phyloP scores from a whole-genome alignment of 1,140 invertebrate genomes.

The Lanistes nyassanus region DNA sequence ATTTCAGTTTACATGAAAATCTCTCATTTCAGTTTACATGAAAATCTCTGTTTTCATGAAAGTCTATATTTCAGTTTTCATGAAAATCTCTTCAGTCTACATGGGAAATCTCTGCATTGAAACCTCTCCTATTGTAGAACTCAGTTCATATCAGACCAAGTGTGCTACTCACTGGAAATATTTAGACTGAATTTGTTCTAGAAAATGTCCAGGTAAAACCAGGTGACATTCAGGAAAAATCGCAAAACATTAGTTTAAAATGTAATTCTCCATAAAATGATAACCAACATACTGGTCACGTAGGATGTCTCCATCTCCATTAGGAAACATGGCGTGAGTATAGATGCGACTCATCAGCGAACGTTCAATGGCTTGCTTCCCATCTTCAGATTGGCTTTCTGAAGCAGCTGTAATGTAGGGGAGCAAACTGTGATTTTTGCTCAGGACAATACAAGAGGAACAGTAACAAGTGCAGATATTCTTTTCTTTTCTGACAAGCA shows the following conservation, averaged over 20 bases:
- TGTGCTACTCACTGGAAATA: neutral
- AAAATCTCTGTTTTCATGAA: too few species aligned
- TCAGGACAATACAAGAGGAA: neutral
- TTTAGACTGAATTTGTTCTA: neutral
- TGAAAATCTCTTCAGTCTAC: too few species aligned
- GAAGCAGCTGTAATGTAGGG: slow-evolving; percentile 73
- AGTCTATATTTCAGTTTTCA: too few species aligned
- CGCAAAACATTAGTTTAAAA: neutral
- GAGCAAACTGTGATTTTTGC: neutral
- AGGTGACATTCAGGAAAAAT: neutral
- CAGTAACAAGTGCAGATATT: too few species aligned
- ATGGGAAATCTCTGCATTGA: neutral
- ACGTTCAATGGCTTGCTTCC: slow-evolving; percentile 70
- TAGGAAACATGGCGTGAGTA: slow-evolving; percentile 92
- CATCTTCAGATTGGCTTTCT: slow-evolving; percentile 80
- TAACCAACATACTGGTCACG: slow-evolving; percentile 82
- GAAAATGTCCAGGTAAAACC: too few species aligned
- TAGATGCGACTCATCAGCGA: slow-evolving; percentile 87
- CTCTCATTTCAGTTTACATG: too few species aligned
- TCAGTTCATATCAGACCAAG: neutral
- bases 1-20: too few species aligned
- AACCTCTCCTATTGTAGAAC: neutral
- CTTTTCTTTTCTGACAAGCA: too few species aligned
- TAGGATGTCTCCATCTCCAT: slow-evolving; percentile 93
- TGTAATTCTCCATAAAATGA: neutral